Percentiles rank a stretch among this genome's conserved stretches.
Evolutionary conservation across 2,113 vertebrate species (phyloP).

Genomic region (Arenaria interpres): DNA sequence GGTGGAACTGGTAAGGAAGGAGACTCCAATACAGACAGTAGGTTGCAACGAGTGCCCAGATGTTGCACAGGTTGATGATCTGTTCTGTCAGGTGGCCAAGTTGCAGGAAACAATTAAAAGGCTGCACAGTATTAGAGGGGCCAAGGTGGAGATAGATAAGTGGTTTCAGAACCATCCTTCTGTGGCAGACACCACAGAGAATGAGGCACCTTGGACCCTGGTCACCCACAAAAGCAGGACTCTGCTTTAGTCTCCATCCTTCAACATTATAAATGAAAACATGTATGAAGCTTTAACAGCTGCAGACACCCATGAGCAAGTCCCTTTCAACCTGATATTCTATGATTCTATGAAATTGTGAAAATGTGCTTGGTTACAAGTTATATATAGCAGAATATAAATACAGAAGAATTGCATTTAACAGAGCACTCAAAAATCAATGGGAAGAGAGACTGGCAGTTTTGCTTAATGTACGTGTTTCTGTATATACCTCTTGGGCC

Average conservation of each 20-base stretch:
- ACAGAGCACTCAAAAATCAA: background rate
- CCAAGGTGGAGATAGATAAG: background rate
- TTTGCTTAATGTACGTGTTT: background rate
- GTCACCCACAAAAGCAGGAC: background rate
- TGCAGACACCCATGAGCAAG: background rate
- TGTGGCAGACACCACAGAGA: background rate
- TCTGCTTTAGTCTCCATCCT: background rate
- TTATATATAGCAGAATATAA: background rate
- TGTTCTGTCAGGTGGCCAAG: background rate
- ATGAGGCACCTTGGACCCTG: background rate
- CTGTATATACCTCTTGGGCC: background rate
- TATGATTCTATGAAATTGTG: background rate
- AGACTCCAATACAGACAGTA: background rate
- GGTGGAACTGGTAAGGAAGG: background rate
- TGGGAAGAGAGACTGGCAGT: background rate
- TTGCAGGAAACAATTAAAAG: background rate
- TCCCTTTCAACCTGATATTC: background rate
- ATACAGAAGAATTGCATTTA: background rate
- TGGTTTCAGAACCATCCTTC: background rate
- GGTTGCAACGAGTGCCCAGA: background rate
- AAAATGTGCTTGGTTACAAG: background rate
- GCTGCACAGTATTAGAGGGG: background rate
- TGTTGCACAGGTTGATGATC: background rate
- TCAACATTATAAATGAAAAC: background rate
- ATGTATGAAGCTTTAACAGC: background rate